Base-by-base conservation (phyloP, 92 coral and sea anemone species). In the Bergia puertoricense region DNA sequence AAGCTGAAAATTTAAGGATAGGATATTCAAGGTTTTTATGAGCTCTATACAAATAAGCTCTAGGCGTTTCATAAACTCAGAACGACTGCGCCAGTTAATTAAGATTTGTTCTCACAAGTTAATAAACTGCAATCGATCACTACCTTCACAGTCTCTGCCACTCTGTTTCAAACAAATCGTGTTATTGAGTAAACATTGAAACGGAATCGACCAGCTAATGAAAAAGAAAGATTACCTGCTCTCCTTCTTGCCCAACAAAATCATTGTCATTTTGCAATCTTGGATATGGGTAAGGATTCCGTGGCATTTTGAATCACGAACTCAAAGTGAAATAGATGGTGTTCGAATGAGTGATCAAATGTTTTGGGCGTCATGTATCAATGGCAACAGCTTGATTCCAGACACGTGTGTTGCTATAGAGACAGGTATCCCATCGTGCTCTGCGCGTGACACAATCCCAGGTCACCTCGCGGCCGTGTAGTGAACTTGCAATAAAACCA, bases 251-350 rank as follows among this genome's bases (percentile, higher is more conserved):
- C 23, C 97, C 98, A 37, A 85, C 88, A 45, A 96, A 97, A 86
- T 95, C 95, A 42, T 92, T 91, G 87, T 97, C 99, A 90, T 97
- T 97, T 80, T 97, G 97, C 69, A 97, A 92, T 80, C 94, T 93
- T 68, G 99, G 99, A 78, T 95, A 97, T 69, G 99, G 99, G 84
- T 95, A 97, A 74, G 99, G 99, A 90, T 95, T 85, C 73, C 99
- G 96, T n/a, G 99, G 96, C 99, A 97, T 97, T 62, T 91, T 86
- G 86, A 18, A 51, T 22, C 13, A 15, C 62, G 42, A 23, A 30
- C 30, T 30, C 30, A 30, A 81, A 44, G 9, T 50, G 6, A 48
- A 50, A 86, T 8, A 4, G 71, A 13, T 20, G 39, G 36, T 30
- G 30, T 76, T 69, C 41, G 56, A 16, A 42, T 30, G 65, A 18